A percentile compares a stretch with the other conserved stretches of the same genome.
Evolutionary conservation across 2,113 vertebrate genomes (phyloP).

Genomic region (Ranitomeya variabilis): DNA sequence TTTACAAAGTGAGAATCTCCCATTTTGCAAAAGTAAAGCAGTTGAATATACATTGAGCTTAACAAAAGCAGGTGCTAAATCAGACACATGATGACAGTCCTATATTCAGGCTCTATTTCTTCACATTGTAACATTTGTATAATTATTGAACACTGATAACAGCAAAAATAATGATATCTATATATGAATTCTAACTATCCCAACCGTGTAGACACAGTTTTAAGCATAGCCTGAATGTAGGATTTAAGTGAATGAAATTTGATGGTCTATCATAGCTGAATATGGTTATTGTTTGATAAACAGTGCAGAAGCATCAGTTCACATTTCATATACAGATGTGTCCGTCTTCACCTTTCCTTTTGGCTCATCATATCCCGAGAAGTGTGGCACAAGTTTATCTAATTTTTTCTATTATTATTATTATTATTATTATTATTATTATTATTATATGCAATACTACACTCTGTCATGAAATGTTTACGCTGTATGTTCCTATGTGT

Average conservation of each 20-base stretch:
- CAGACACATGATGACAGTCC: constrained; percentile 69
- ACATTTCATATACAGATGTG: constrained; percentile 36
- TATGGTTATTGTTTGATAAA: constrained; percentile 68
- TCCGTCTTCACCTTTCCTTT: too few species aligned
- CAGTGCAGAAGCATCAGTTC: constrained; percentile 70
- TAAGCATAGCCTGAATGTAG: constrained; percentile 74
- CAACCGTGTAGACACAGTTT: neutral
- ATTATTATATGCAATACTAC: too few species aligned
- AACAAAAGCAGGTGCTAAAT: constrained; percentile 68
- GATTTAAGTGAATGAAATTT: constrained; percentile 68
- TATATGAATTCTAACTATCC: neutral
- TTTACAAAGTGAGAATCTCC: constrained; percentile 61
- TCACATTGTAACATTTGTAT: neutral
- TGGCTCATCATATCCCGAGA: too few species aligned
- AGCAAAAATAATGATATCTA: neutral
- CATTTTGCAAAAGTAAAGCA: constrained; percentile 60
- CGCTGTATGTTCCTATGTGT: too few species aligned
- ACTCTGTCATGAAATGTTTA: too few species aligned
- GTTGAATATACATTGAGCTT: constrained; percentile 64
- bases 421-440: too few species aligned
- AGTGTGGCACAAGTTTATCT: too few species aligned
- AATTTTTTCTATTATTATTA: too few species aligned
- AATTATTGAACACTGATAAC: neutral
- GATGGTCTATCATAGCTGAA: constrained; percentile 67
- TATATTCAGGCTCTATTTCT: constrained; percentile 72